Evolutionary conservation across 2,888 invertebrate species (phyloP), one percentile per base, ranked within the genome.

Genomic region (Pseudeuparius sepicola): DNA sequence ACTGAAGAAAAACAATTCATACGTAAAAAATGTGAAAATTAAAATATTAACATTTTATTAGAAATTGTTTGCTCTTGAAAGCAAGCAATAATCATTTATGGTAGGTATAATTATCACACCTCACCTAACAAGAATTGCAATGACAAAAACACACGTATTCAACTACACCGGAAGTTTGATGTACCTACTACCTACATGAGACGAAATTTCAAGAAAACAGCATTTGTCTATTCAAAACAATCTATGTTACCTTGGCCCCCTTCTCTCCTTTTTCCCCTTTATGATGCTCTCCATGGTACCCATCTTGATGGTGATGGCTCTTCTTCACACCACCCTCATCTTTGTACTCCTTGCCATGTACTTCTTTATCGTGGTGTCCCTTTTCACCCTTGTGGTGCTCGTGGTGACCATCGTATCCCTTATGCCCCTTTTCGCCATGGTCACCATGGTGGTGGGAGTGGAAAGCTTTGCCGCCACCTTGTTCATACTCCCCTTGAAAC

Each of bases 241-340:
- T n/a, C n/a, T n/a, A n/a, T n/a, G n/a, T 42, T 50, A 59, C 61
- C 51, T 59, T 51, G 4, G 52, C 45, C 24, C 64, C 65, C 45
- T 70, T 70, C 42, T 70, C 62, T 1, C 67, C 68, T 39, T 68
- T 67, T 38, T 67, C 63, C 18, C 64, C 66, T 48, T 67, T 67
- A 37, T 68, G 61, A 34, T 66, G 62, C 40, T 69, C 65, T 33
- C 67, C 65, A 43, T 63, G 60, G 41, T 68, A 60, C 4, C 57
- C 60, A 15, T 51, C 63, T 26, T 64, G 61, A 38, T 69, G 63
- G 34, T 68, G 60, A 48, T 70, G 66, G 27, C 67, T 62, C 52
- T 70, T 68, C 43, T 67, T 61, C 37, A 63, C 56, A 0, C 64
- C 65, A 29, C 65, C 63, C 34, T 66, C 60, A 41, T 67, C 68